Conservation (phyloP, 2,888 invertebrate species). For the Drosophila aldrichi region DNA sequence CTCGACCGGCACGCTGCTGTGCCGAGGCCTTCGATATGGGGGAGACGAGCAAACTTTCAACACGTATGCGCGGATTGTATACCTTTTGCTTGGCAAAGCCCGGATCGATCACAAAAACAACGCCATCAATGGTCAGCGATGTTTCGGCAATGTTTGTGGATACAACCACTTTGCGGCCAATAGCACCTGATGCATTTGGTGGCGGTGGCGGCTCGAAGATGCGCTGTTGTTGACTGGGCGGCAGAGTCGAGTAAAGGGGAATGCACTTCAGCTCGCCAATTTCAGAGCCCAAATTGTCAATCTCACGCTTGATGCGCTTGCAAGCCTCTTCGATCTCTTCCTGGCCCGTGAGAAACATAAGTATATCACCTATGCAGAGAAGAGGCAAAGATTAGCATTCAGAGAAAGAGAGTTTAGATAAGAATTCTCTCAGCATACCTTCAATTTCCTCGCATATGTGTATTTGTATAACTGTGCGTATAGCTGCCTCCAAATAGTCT, state of each 20-base stretch:
- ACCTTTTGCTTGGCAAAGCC: slow-evolving; percentile 99
- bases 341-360: slow-evolving; percentile 95
- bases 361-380: slow-evolving; percentile 90
- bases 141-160: slow-evolving; percentile 99
- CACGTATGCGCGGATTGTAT: slow-evolving; percentile 89
- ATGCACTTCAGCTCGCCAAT: slow-evolving; percentile 99
- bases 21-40: slow-evolving; percentile 99
- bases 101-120: slow-evolving; percentile 99
- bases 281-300: slow-evolving; percentile 97
- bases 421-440: slow-evolving; percentile 45
- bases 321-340: slow-evolving; percentile 99
- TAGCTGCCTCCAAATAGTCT: slow-evolving; percentile 99
- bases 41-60: slow-evolving; percentile 98
- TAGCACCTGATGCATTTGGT: slow-evolving; percentile 93
- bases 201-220: slow-evolving; percentile 99
- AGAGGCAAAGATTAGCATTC: neutral
- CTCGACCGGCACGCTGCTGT: slow-evolving; percentile 98
- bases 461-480: slow-evolving; percentile 97
- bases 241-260: slow-evolving; percentile 98
- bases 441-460: slow-evolving; percentile 97
- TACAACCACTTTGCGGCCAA: slow-evolving; percentile 97
- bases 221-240: slow-evolving; percentile 97
- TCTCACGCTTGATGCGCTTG: slow-evolving; percentile 97
- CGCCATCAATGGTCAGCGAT: slow-evolving; percentile 99
- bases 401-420: neutral